Percentiles rank a stretch among this genome's conserved stretches.
Evolutionary conservation across 92 coral and sea anemone species (phyloP).

Genomic region (Epizoanthus stellaris): DNA sequence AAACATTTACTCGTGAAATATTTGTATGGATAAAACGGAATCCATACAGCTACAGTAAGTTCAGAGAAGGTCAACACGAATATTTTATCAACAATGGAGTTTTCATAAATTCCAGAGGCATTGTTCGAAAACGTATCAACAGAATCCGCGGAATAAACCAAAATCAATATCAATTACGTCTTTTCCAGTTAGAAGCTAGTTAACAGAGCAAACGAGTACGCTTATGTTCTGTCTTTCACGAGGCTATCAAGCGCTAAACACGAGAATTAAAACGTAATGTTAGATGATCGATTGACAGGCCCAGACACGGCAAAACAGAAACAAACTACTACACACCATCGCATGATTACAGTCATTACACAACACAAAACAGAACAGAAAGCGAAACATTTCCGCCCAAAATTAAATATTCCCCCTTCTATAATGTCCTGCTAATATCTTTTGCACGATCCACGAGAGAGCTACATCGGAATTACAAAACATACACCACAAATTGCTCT

Average conservation of each 20-base stretch:
- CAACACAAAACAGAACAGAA: conserved; percentile 29
- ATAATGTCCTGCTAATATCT: conserved; percentile 14
- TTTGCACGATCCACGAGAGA: conserved; percentile 2
- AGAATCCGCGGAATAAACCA: conserved; percentile 1
- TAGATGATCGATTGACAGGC: conserved; percentile 29
- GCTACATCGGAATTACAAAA: not conserved
- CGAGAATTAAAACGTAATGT: conserved; percentile 9
- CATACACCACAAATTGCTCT: conserved; percentile 33
- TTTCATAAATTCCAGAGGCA: conserved; percentile 41
- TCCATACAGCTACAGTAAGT: not conserved
- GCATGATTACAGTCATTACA: conserved; percentile 18
- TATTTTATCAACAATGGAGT: conserved; percentile 41
- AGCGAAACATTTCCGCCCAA: conserved; percentile 36
- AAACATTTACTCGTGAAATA: conserved; percentile 1
- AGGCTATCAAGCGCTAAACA: conserved; percentile 27
- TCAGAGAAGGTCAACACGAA: conserved; percentile 28
- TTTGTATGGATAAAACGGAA: not conserved
- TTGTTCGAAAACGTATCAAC: conserved; percentile 36
- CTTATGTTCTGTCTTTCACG: conserved; percentile 3
- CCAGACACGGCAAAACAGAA: conserved; percentile 40
- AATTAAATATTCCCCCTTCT: conserved; percentile 22
- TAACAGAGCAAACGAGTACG: not conserved
- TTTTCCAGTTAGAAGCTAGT: not conserved
- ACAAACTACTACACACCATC: conserved; percentile 39
- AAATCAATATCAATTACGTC: not conserved